Percentiles rank a stretch among this genome's conserved stretches.
These are phyloP conservation scores for Heliconius cydno DNA, from an alignment of 2,888 invertebrate species.

Conservation along the genomic window DNA sequence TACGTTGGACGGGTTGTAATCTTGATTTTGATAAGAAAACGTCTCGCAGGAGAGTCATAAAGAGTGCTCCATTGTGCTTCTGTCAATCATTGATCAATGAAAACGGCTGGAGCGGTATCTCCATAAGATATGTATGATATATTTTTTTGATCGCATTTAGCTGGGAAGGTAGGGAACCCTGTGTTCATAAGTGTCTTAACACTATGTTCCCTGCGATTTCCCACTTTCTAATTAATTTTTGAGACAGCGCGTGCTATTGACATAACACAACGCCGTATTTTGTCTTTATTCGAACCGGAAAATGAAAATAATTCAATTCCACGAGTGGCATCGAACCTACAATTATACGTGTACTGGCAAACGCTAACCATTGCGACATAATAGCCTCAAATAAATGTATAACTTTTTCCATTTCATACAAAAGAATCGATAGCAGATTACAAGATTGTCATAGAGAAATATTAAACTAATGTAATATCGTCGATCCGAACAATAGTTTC, in stretches of 20 bases:
- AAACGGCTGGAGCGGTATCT: constrained; percentile 44
- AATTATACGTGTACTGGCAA: too few species aligned
- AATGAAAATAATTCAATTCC: too few species aligned
- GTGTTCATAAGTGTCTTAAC: background rate
- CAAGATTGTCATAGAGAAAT: constrained; percentile 22
- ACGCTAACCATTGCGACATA: too few species aligned
- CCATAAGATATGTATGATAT: constrained; percentile 1
- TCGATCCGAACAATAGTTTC: constrained; percentile 23
- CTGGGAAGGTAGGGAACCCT: background rate
- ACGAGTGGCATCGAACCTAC: too few species aligned
- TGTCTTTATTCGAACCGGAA: too few species aligned
- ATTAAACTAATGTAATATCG: constrained; percentile 36
- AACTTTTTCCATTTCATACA: background rate
- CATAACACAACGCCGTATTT: too few species aligned
- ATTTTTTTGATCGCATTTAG: background rate
- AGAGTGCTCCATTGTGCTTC: constrained; percentile 65
- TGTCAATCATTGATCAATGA: constrained; percentile 69
- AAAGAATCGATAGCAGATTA: background rate
- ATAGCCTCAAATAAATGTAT: background rate
- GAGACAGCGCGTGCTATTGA: background rate
- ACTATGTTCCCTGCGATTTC: background rate
- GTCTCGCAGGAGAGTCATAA: constrained; percentile 52
- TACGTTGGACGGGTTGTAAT: constrained; percentile 48
- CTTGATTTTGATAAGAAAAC: constrained; percentile 63
- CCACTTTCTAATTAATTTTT: background rate